Base-by-base conservation (phyloP, 2,888 invertebrate genomes). In the Megaustenia siamemsis region DNA sequence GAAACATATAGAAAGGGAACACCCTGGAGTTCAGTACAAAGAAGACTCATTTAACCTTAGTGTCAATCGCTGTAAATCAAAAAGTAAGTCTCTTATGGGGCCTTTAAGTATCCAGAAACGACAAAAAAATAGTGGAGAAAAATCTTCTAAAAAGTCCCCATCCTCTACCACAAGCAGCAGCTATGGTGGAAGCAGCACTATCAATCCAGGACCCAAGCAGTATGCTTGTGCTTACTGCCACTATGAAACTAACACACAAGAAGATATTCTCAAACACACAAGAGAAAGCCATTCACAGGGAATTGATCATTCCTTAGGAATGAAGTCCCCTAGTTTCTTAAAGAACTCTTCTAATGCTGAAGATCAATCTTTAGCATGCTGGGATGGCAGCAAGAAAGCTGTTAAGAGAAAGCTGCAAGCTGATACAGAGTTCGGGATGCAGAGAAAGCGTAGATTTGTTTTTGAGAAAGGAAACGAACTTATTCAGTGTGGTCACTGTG, bases 181-280 rank as follows among this genome's bases (percentile, higher is more conserved):
- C 66, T 32, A n/a, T 45, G 43, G 40, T 3, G 43, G 71, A 10
- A 10, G 28, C 66, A 56, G 8, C 10, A 71, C 32, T 35, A 76
- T 21, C 35, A 82, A 56, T 35, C 28, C 53, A 24, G 81, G 79
- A 40, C 82, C 87, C 8, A 86, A 87, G 53, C 86, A 84, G 38
- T 87, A 86, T 77, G 87, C 87, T 15, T 87, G 87, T 53, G 87
- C 87, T 18, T 87, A 87, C 82, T 87, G 87, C 49, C 83, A 83
- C 69, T 87, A 84, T 73, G 87, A 87, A 63, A 87, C 87, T 18
- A 77, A 82, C 69, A 87, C 87, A 12, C 87, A 87, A 60, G 66
- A 68, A 10, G 84, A 87, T n/a, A 87, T 87, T 32, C 82, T 87
- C n/a, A 71, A 82, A 18, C 87, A 87, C 84, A 87, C 87, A 2